A percentile compares a stretch with the other conserved stretches of the same genome.
Evolutionary conservation across 1,140 invertebrate genomes (phyloP).

Genomic region (Gonatopus flavifemur): DNA sequence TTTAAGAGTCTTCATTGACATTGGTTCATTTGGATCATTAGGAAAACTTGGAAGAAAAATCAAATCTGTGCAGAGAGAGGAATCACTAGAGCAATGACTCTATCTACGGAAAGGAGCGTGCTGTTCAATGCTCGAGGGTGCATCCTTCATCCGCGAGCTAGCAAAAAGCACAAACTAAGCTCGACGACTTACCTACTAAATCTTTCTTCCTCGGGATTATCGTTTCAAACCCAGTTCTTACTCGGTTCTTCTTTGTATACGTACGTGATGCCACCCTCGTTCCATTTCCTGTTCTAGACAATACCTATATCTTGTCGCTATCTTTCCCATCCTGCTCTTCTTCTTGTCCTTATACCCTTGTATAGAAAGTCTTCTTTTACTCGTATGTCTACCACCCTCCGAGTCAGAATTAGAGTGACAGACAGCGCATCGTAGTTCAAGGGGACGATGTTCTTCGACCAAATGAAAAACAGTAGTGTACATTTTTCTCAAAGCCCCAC

Average conservation of each 20-base stretch:
- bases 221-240: conserved; percentile 16
- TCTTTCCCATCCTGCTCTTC: conserved; percentile 4
- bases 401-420: conserved; percentile 45
- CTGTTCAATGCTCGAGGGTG: conserved; percentile 1
- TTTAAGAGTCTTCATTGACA: too few relatives aligned
- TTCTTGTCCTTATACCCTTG: conserved; percentile 1
- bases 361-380: too few relatives aligned
- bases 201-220: conserved; percentile 37
- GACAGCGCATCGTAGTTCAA: conserved; percentile 41
- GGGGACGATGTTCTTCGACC: conserved; percentile 41
- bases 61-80: too few relatives aligned
- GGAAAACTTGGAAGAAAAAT: too few relatives aligned
- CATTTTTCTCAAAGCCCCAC: too few relatives aligned
- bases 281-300: conserved; percentile 47
- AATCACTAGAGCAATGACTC: too few relatives aligned
- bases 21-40: too few relatives aligned
- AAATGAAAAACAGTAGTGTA: conserved; percentile 36
- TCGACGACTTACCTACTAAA: conserved; percentile 34
- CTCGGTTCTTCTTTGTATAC: conserved; percentile 2
- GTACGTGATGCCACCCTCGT: conserved; percentile 31
- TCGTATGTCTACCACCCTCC: conserved; percentile 41
- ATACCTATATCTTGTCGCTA: conserved; percentile 25
- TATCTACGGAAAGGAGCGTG: background rate
- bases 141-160: conserved; percentile 15
- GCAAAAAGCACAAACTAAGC: conserved; percentile 35